Conservation (phyloP, 2,888 invertebrate species). For the Lucinisca nassula region DNA sequence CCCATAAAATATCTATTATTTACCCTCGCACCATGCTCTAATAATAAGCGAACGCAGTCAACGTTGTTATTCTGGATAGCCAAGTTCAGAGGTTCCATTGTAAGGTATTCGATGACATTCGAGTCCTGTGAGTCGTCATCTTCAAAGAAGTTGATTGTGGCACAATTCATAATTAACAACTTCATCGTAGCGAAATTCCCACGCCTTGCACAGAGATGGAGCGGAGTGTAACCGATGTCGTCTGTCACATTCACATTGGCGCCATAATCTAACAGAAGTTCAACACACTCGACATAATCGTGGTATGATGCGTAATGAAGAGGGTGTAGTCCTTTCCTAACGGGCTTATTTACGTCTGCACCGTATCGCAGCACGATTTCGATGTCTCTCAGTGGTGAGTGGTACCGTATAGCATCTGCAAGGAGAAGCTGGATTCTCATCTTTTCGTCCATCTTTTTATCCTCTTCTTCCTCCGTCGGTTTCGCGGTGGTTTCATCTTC, state of each 20-base stretch:
- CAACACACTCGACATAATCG: slow-evolving; percentile 92
- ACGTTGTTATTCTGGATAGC: slow-evolving; percentile 96
- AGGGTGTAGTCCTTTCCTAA: slow-evolving; percentile 95
- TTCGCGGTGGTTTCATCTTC: neutral
- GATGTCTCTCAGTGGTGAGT: slow-evolving; percentile 96
- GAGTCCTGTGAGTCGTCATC: slow-evolving; percentile 89
- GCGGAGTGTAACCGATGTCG: slow-evolving; percentile 96
- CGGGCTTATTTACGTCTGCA: slow-evolving; percentile 92
- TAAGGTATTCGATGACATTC: slow-evolving; percentile 78
- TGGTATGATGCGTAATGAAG: slow-evolving; percentile 98
- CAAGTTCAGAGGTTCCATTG: slow-evolving; percentile 95
- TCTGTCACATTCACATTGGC: slow-evolving; percentile 90
- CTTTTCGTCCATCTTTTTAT: neutral
- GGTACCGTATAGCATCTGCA: slow-evolving; percentile 96
- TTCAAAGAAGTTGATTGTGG: slow-evolving; percentile 93
- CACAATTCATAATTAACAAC: slow-evolving; percentile 93
- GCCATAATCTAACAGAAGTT: slow-evolving; percentile 92
- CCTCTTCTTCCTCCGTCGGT: neutral
- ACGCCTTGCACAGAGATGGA: slow-evolving; percentile 96
- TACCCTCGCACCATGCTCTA: slow-evolving; percentile 96
- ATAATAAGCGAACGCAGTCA: slow-evolving; percentile 90
- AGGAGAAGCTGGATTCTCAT: slow-evolving; percentile 86
- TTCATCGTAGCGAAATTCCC: slow-evolving; percentile 90
- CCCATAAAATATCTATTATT: slow-evolving; percentile 98
- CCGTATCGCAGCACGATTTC: slow-evolving; percentile 95